Percentiles rank a stretch among this genome's conserved stretches.
Evolutionary conservation across 2,113 vertebrate genomes (phyloP).

Genomic region (Pipra filicauda): DNA sequence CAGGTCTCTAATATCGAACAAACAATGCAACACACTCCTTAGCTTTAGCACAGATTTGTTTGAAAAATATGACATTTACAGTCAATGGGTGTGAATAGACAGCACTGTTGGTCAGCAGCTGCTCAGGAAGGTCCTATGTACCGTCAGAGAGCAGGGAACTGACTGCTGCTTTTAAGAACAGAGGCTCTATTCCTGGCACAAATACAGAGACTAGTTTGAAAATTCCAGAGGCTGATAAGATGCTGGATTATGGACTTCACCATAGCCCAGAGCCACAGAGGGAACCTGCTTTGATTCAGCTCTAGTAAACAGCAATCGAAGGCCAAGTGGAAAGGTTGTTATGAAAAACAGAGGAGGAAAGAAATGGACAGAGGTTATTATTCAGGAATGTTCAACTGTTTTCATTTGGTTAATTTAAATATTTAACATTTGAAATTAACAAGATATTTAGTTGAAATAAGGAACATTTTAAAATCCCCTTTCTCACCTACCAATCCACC

Average conservation of each 20-base stretch:
- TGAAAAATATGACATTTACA: not conserved
- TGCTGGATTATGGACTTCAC: not conserved
- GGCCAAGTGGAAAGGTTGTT: not conserved
- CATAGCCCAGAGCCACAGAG: slow-evolving; percentile 5
- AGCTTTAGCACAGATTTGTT: not conserved
- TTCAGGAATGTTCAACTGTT: not conserved
- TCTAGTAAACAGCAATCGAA: slow-evolving; percentile 41
- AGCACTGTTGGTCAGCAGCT: not conserved
- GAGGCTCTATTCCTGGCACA: slow-evolving; percentile 41
- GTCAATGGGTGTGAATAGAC: not conserved
- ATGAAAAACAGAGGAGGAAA: not conserved
- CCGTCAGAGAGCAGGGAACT: not conserved
- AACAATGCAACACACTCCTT: not conserved
- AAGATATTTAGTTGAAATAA: not conserved
- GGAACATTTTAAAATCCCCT: not conserved
- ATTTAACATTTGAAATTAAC: not conserved
- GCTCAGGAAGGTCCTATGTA: not conserved
- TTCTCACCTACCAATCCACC: not conserved
- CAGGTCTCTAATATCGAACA: not conserved
- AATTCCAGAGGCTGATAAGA: slow-evolving; percentile 27
- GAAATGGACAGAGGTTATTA: not conserved
- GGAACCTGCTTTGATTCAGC: slow-evolving; percentile 37
- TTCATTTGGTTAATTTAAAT: not conserved
- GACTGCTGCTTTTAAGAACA: slow-evolving; percentile 36
- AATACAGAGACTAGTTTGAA: slow-evolving; percentile 7